phyloP scores from a whole-genome alignment of 2,888 invertebrate genomes.

The Rhynchonema sp. region DNA sequence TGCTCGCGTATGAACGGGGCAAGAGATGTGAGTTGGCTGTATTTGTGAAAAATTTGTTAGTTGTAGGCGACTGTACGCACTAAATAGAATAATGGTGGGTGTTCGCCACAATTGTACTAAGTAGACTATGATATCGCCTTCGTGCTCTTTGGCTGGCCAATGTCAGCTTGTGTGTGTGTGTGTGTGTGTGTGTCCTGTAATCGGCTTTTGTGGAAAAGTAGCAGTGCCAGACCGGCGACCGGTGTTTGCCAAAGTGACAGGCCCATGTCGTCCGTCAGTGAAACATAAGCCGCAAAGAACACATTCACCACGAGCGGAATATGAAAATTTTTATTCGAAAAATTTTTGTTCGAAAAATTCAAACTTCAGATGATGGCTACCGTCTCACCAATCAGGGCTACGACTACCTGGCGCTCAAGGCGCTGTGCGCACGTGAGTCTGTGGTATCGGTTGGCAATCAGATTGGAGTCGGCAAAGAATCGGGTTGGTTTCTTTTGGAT shows the following conservation, averaged over 20 bases:
- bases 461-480: slow-evolving; percentile 96
- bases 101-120: too few relatives aligned
- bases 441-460: slow-evolving; percentile 72
- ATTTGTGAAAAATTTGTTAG: too few relatives aligned
- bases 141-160: too few relatives aligned
- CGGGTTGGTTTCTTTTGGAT: slow-evolving; percentile 39
- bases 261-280: neutral
- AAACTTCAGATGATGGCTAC: slow-evolving; percentile 70
- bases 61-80: neutral
- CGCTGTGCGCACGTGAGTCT: slow-evolving; percentile 53
- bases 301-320: neutral
- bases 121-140: too few relatives aligned
- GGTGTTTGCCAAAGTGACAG: too few relatives aligned
- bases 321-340: neutral
- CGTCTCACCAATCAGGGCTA: slow-evolving; percentile 84
- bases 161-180: too few relatives aligned
- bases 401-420: slow-evolving; percentile 82
- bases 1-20: slow-evolving; percentile 80
- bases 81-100: too few relatives aligned
- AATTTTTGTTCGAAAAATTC: neutral
- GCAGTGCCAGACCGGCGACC: too few relatives aligned
- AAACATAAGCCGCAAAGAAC: neutral
- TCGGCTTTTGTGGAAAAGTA: too few relatives aligned
- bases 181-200: too few relatives aligned
- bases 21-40: slow-evolving; percentile 52